phyloP scores from a whole-genome alignment of 2,113 vertebrate species.

The Poeciliopsis prolifica region DNA sequence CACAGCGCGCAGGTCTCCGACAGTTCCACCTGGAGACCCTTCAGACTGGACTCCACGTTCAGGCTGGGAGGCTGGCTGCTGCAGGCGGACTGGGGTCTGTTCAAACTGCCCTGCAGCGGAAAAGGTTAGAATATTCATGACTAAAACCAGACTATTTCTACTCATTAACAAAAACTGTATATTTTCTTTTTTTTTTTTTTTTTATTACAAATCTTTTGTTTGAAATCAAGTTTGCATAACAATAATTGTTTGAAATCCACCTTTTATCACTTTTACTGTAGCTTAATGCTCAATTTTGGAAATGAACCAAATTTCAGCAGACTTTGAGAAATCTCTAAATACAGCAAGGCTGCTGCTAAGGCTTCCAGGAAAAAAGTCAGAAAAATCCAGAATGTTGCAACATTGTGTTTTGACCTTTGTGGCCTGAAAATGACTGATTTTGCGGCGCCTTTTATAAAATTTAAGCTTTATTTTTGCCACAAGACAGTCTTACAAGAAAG shows the following conservation, averaged over 20 bases:
- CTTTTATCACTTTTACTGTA: neutral
- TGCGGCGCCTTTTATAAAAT: no score
- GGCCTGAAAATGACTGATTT: no score
- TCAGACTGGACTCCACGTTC: constrained; percentile 88
- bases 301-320: neutral
- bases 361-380: no score
- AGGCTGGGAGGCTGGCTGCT: constrained; percentile 80
- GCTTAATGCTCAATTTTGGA: neutral
- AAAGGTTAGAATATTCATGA: neutral
- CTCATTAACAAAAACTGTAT: neutral
- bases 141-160: neutral
- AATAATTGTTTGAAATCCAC: no score
- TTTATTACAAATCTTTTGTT: neutral
- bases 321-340: no score
- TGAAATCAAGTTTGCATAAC: no score
- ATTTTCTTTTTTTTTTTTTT: neutral
- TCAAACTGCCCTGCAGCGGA: constrained; percentile 87
- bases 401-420: no score
- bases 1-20: constrained; percentile 92
- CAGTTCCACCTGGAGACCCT: constrained; percentile 90
- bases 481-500: no score
- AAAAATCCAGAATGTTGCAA: no score
- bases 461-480: no score
- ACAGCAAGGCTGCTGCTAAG: no score
- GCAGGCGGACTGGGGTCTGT: constrained; percentile 80